These are phyloP conservation scores for Diplodus sargus DNA, from an alignment of 2,797 vertebrate genomes.

Conservation along the genomic window DNA sequence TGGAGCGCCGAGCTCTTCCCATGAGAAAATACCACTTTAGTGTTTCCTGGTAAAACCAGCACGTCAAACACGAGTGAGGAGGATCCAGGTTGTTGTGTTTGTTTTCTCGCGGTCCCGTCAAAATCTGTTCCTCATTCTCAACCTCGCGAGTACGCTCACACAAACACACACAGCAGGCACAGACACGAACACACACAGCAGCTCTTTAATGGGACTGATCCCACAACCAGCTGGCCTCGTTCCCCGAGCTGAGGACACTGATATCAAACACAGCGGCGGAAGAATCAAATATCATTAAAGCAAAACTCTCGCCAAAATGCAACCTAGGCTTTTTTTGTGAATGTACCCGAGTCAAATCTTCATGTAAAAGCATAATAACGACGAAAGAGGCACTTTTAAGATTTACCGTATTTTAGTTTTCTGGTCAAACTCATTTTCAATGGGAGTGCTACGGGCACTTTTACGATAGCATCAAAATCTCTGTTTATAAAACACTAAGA, in stretches of 20 bases:
- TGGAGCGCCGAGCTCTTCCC: slow-evolving; percentile 47
- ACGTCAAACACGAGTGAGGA: slow-evolving; percentile 56
- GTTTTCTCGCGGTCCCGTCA: slow-evolving; percentile 67
- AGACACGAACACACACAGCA: slow-evolving; percentile 17
- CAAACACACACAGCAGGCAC: background rate
- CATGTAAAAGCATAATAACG: no score
- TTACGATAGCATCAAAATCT: no score
- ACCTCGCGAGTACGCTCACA: slow-evolving; percentile 2
- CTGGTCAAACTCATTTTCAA: no score
- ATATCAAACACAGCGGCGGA: background rate
- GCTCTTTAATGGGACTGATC: slow-evolving; percentile 20
- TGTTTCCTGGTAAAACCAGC: slow-evolving; percentile 42
- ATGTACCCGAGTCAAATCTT: no score
- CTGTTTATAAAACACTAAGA: no score
- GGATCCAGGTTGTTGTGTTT: slow-evolving; percentile 62
- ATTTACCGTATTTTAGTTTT: no score
- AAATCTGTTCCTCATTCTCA: slow-evolving; percentile 72
- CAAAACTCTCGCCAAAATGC: no score
- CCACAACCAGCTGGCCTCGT: slow-evolving; percentile 15
- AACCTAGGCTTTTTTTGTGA: no score
- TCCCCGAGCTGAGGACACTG: background rate
- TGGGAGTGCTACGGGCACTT: no score
- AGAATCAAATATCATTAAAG: background rate
- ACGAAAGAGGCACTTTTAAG: no score
- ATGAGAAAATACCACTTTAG: slow-evolving; percentile 60